Conservation (phyloP, 2,113 vertebrate genomes). For the Poeciliopsis turrubarensis region DNA sequence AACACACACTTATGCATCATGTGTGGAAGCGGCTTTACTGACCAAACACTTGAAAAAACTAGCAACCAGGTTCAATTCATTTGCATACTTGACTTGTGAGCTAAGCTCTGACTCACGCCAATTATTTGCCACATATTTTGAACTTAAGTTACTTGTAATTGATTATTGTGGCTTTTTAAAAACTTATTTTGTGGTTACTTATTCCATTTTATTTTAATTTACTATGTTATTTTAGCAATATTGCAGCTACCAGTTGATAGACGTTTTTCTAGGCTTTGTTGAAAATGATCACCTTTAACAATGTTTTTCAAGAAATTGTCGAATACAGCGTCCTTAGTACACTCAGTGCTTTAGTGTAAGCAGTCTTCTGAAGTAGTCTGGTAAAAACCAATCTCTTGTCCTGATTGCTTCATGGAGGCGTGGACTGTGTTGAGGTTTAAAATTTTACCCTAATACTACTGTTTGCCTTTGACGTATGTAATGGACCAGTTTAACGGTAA, state of each 20-base stretch:
- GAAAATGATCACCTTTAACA: too few relatives aligned
- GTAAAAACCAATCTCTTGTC: too few relatives aligned
- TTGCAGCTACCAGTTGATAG: background rate
- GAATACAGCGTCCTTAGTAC: background rate
- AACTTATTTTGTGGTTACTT: background rate
- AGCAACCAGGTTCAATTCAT: background rate
- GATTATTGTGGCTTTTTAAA: too few relatives aligned
- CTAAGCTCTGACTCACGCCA: background rate
- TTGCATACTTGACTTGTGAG: too few relatives aligned
- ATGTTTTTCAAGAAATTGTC: background rate
- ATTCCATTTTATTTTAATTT: background rate
- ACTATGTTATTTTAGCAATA: background rate
- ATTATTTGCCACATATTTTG: background rate
- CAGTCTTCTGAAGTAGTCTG: too few relatives aligned
- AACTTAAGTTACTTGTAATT: background rate
- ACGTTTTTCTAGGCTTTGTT: background rate
- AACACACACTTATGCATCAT: background rate
- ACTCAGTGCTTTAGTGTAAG: too few relatives aligned
- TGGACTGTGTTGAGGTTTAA: too few relatives aligned
- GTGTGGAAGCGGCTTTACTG: background rate
- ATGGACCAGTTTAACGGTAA: too few relatives aligned
- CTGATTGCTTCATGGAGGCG: too few relatives aligned
- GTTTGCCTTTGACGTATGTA: too few relatives aligned
- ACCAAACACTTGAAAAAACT: background rate
- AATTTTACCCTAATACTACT: too few relatives aligned